Base-by-base conservation (phyloP, 92 coral and sea anemone species). In the Bergia sp. region DNA sequence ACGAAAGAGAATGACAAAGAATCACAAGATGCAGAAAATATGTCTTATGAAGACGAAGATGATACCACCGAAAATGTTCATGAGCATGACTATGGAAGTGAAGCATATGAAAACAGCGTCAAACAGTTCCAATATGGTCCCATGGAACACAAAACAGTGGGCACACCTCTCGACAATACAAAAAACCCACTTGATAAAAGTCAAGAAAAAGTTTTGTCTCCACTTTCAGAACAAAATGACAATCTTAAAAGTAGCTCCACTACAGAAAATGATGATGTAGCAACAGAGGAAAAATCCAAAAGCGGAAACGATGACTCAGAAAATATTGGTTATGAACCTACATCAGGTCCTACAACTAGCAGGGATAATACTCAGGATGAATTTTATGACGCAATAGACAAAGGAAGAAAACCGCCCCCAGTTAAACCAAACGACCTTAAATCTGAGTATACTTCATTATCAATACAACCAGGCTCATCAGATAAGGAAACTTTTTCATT, bases 361-460 rank as follows among this genome's bases (percentile, higher is more conserved):
- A 89, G 93, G 16, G 94, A 93, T 38, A 76, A 89, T 3, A 94
- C 92, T 40, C 61, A 85, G 5, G 98, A 95, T 82, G 96, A 90
- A 15, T 91, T 95, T 85, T 93, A 95, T 80, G 92, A 91, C 18
- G 94, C 93, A 40, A 91, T 91, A 66, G 88, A 90, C 39, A 73
- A 79, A 61, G 96, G 94, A 23, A 90, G 86, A 40, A 81, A 81
- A 2, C 89, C 89, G 36, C 91, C 89, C 16, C 21, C 58, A 71
- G 9, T 45, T 18, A 84, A 73, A 49, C 47, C 79, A 15, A 23
- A 72, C 71, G 67, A 15, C 29, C 13, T 53, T 36, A 72, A 43
- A 13, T 10, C 61, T 16, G 78, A 44, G 40, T 37, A 81, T 4
- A 57, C 7, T 1, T 1, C 29, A 76, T 76, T 76, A 23, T 36